Base-by-base conservation (phyloP, 35 echinoderm and acorn worm genomes). In the Heliocidaris erythrogramma region DNA sequence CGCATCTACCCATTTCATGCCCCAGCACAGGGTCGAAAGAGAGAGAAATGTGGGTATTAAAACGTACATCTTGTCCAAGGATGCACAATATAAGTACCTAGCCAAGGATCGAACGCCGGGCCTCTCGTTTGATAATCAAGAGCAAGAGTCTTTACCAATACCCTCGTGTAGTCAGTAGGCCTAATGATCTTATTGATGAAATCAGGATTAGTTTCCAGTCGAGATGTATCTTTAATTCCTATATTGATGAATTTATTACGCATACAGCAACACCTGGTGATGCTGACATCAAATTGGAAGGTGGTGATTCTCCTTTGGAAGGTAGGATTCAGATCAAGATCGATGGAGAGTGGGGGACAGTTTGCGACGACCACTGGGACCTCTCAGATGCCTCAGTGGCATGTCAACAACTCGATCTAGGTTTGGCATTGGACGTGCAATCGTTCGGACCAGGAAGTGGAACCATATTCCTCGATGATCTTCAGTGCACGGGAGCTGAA, bases 361-460 rank as follows among this genome's bases (percentile, higher is more conserved):
- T 98, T 27, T 98, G 97, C 93, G 94, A 94, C n/a, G 88, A 92
- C 31, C 85, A 48, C 9, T 98, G 96, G 93, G 88, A 94, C 49
- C 48, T 89, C 8, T 78, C 27, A 10, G 94, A 86, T 48, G 97
- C 95, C 7, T 94, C 78, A 47, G 97, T 98, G 17, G 93, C 94
- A n/a, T 98, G 97, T 85, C 49, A 94, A 21, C 96, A 98, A 59
- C 95, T 98, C 27, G 97, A 96, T 30, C 96, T 97, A 48, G 96
- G 96, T 31, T 78, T 90, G 13, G 96, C 94, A 2, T 52, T 96
- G 49, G 92, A 92, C 31, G 21, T 95, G 16, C 59, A 96, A 14
- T 94, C 49, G 32, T 97, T 94, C 59, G 97, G 97, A 35, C 97
- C 96, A 95, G 97, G 97, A 97, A 94, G 7, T 92, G 91, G 91